Base-by-base conservation (phyloP, 1,140 invertebrate species). In the Papilio machaon region DNA sequence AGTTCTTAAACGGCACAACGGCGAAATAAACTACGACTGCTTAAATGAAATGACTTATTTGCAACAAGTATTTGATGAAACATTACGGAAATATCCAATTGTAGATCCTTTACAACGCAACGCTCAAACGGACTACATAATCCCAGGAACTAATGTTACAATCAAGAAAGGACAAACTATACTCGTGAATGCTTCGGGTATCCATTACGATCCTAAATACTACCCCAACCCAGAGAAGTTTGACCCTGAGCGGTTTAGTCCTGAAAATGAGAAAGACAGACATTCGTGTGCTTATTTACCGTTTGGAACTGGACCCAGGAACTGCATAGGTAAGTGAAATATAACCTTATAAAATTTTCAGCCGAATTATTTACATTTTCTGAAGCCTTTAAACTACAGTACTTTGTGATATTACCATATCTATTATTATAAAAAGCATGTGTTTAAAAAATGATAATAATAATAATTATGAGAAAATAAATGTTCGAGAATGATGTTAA, bases 41-140 rank as follows among this genome's bases (percentile, higher is more conserved):
- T 70, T 96, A 0, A 90, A 85, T 17, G 91, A 95, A 23, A 87
- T 96, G 81, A 89, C 81, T 17, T 96, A 95, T 80, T 84, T 95
- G 46, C 80, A 83, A 7, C 82, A 83, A 85, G 84, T 83, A 13
- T 81, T 85, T 11, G 73, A 82, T 77, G 84, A 96, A 91, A 96
- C 96, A 4, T 86, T 97, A 58, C 90, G 96, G 3, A 92, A 95
- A 81, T 96, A 96, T 85, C 95, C 96, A 2, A 94, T 95, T 0
- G 94, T 95, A 46, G 89, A 95, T 0, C 86, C 95, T 11, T 81
- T 96, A 3, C 88, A 95, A 84, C 91, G 96, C 52, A 90, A 91
- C 35, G 94, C 95, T 2, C 93, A 90, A 70, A 89, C 91, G 79
- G 89, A 95, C 54, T 96, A 96, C 81, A 94, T 93, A 81, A 88